Conservation (phyloP, 2,888 invertebrate genomes). For the Cosmopolites sordidus region DNA sequence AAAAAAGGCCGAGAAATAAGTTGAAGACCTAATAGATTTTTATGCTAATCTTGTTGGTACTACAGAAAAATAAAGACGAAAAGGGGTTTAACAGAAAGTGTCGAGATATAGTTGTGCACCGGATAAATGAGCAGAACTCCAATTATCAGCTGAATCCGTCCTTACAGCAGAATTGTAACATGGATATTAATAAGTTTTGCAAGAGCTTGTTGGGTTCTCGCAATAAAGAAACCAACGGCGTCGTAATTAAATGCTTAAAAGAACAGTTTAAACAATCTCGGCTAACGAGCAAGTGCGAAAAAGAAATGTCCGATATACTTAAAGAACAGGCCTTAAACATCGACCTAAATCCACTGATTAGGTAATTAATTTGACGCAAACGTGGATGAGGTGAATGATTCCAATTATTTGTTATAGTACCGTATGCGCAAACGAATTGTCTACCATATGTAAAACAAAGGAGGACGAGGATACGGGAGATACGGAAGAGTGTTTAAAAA, state of each 20-base stretch:
- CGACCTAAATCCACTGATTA: conserved; percentile 79
- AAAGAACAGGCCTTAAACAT: conserved; percentile 88
- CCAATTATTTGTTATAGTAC: too few species aligned
- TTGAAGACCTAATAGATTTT: too few species aligned
- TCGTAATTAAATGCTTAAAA: conserved; percentile 79
- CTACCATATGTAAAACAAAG: conserved; percentile 57
- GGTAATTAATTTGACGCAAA: conserved; percentile 20
- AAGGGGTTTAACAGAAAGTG: conserved; percentile 78
- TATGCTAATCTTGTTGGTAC: conserved; percentile 29
- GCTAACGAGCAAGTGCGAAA: conserved; percentile 71
- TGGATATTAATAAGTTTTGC: conserved; percentile 69
- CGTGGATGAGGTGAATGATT: too few species aligned
- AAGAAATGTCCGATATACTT: conserved; percentile 75
- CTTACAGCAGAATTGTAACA: conserved; percentile 73
- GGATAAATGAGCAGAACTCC: conserved; percentile 85
- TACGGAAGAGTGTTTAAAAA: conserved; percentile 90
- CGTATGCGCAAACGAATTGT: conserved; percentile 72
- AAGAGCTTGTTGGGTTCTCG: conserved; percentile 44
- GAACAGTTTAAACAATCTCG: conserved; percentile 71
- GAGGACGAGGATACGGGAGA: conserved; percentile 55
- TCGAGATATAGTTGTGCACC: conserved; percentile 74
- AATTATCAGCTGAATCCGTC: conserved; percentile 88
- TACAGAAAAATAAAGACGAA: conserved; percentile 68
- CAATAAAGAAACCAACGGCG: conserved; percentile 70
- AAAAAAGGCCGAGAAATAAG: too few species aligned